Evolutionary conservation across 2,113 vertebrate species (phyloP).

Genomic region (Ibidorhyncha struthersii): DNA sequence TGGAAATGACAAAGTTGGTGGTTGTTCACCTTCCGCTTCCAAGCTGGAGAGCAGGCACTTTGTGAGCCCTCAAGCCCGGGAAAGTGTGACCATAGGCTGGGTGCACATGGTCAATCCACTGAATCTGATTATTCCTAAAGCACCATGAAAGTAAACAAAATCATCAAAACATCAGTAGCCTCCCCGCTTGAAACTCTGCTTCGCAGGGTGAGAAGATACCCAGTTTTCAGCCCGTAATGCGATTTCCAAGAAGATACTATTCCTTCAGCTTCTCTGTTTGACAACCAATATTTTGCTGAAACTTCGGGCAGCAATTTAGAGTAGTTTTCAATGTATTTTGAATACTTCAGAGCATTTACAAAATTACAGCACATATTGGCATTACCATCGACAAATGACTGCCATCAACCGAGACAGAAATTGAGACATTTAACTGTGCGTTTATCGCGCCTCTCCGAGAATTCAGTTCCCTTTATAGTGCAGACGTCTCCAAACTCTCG

Average conservation of each 20-base stretch:
- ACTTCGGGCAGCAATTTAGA: not conserved
- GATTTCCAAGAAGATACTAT: not conserved
- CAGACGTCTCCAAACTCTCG: not conserved
- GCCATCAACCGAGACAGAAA: not conserved
- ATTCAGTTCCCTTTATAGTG: not conserved
- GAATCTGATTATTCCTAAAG: not conserved
- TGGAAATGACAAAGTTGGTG: not conserved
- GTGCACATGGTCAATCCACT: not conserved
- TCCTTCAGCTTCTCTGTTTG: not conserved
- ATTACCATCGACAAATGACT: not conserved
- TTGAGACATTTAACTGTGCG: not conserved
- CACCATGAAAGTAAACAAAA: not conserved
- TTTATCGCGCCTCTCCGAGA: not conserved
- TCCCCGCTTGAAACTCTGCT: not conserved
- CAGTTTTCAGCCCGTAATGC: not conserved
- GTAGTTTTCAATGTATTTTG: not conserved
- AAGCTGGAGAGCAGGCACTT: not conserved
- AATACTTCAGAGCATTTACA: not conserved
- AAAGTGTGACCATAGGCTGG: not conserved
- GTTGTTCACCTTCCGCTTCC: not conserved
- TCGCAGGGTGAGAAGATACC: not conserved
- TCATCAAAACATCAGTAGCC: not conserved
- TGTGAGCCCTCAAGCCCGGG: not conserved
- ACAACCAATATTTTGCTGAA: not conserved
- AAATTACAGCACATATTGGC: not conserved